Evolutionary conservation across 2,113 vertebrate species (phyloP), one percentile per base, ranked within the genome.

Genomic region (Procapra przewalskii): DNA sequence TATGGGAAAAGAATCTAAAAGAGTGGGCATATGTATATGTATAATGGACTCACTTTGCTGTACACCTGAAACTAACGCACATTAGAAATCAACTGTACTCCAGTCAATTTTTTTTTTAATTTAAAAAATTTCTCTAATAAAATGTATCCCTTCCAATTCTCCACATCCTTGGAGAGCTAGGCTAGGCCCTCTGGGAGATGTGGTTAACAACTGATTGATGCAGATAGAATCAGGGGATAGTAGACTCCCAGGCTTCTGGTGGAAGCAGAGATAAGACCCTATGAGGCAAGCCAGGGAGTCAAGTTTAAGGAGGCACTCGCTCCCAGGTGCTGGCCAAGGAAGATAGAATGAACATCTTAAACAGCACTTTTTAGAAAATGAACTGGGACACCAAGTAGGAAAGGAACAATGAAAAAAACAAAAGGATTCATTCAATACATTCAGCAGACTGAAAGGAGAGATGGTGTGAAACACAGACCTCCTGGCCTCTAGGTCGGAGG

Each of bases 331-430:
- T 12, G 7, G 40, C 25, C 29, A 4, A 45, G 36, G 85, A 77
- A 90, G n/a, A 21, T 4, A 82, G 40, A 60, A 79, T 29, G 33
- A 57, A 93, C 25, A 60, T 62, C 36, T 23, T 36, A 55, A 90
- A 54, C 15, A 45, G 54, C 3, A 1, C 21, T 13, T 90, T 83
- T 80, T 11, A 83, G 57, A 83, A 84, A 96, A 50, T 14, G 27
- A 89, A 27, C 23, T 67, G 60, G n/a, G 83, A 45, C n/a, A 89
- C 19, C 14, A 71, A 15, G 64, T n/a, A 89, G 59, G 36, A 62
- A 85, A 94, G 29, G 50, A 75, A 77, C 19, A 11, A 81, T 50
- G n/a, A 96, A 19, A 67, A 67, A 80, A 64, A 84, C 23, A 50
- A 91, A 80, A 23, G 79, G 29, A 84, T 36, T 50, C 79, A 6